A percentile compares a stretch with the other conserved stretches of the same genome.
Conservation (phyloP, 2,888 invertebrate species). For the Cryptops parisi region DNA sequence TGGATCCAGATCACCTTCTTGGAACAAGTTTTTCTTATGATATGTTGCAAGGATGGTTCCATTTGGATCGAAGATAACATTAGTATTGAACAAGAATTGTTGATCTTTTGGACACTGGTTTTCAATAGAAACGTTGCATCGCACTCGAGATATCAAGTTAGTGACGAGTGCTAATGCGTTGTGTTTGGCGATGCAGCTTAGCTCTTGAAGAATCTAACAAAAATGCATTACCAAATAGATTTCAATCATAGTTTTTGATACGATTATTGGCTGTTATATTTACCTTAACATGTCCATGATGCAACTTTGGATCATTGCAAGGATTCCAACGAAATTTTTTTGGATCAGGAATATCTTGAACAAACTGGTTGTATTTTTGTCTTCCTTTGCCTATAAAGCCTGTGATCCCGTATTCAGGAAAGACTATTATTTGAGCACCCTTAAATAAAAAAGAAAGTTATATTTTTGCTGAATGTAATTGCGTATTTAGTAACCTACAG, state of each 20-base stretch:
- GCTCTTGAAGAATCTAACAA: background rate
- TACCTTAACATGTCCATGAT: background rate
- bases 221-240: too few species aligned
- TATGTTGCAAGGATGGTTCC: background rate
- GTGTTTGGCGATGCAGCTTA: background rate
- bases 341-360: slow-evolving; percentile 1
- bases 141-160: background rate
- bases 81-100: background rate
- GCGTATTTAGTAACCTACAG: too few species aligned
- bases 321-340: background rate
- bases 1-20: background rate
- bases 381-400: background rate
- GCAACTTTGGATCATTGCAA: background rate
- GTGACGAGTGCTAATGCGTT: background rate
- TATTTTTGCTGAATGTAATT: too few species aligned
- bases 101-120: background rate
- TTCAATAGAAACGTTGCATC: background rate
- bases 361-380: background rate
- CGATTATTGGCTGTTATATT: background rate
- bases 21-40: background rate
- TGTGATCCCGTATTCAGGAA: background rate
- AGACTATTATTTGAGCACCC: background rate
- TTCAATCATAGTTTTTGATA: background rate
- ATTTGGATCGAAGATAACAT: background rate
- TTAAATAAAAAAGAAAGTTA: too few species aligned